phyloP scores from a whole-genome alignment of 2,888 invertebrate species.

The Aspidiotus destructor region DNA sequence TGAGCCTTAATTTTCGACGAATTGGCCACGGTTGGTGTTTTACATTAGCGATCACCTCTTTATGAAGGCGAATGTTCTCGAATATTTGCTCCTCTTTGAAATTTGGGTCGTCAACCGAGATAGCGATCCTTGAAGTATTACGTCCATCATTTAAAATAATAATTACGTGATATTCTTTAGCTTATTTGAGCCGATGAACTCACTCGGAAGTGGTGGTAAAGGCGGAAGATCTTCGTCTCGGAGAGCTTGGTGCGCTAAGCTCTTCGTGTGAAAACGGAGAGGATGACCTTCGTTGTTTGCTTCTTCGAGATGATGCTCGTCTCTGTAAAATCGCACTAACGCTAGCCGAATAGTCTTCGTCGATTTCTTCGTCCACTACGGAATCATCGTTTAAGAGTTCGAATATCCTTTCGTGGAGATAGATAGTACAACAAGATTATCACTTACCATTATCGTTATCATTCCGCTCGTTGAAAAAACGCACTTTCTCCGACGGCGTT shows the following conservation, averaged over 20 bases:
- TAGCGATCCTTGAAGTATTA: slow-evolving; percentile 53
- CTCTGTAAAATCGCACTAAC: slow-evolving; percentile 74
- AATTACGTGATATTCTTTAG: too few relatives aligned
- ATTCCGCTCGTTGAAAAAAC: slow-evolving; percentile 20
- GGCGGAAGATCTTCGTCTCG: slow-evolving; percentile 58
- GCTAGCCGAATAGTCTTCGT: slow-evolving; percentile 67
- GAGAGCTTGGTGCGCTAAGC: slow-evolving; percentile 43
- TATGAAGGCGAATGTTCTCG: slow-evolving; percentile 80
- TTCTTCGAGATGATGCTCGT: slow-evolving; percentile 62
- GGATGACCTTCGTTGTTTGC: slow-evolving; percentile 53
- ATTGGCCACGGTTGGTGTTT: slow-evolving; percentile 78
- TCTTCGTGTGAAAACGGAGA: slow-evolving; percentile 45
- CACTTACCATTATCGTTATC: background rate
- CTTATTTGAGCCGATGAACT: background rate
- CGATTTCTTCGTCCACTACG: slow-evolving; percentile 25
- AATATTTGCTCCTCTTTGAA: slow-evolving; percentile 79
- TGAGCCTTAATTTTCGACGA: slow-evolving; percentile 69
- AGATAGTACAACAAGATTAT: background rate
- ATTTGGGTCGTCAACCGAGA: slow-evolving; percentile 61
- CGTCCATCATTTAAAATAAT: too few relatives aligned
- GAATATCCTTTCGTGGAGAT: background rate
- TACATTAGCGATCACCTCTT: slow-evolving; percentile 78
- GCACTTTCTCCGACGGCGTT: slow-evolving; percentile 18
- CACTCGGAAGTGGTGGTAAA: slow-evolving; percentile 61
- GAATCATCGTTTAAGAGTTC: background rate